Evolutionary conservation across 92 coral and sea anemone genomes (phyloP).

Genomic region (Anthopleura xanthogrammica): DNA sequence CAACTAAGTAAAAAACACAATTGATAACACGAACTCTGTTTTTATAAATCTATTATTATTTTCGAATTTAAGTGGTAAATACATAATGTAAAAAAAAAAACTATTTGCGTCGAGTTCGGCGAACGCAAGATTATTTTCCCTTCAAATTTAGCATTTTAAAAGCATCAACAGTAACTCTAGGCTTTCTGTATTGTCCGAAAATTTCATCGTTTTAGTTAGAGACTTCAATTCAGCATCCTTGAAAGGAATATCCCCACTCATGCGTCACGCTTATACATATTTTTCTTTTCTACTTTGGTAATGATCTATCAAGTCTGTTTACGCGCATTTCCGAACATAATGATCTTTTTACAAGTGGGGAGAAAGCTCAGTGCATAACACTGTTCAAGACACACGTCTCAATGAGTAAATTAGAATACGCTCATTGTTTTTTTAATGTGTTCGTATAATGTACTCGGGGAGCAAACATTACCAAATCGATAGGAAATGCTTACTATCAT

Average conservation of each 20-base stretch:
- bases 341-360: slow-evolving; percentile 10
- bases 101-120: background rate
- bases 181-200: no score
- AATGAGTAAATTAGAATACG: slow-evolving; percentile 29
- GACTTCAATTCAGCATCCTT: background rate
- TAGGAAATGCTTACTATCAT: slow-evolving; percentile 47
- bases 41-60: background rate
- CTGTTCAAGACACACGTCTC: slow-evolving; percentile 17
- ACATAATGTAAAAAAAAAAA: background rate
- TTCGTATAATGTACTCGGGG: slow-evolving; percentile 8
- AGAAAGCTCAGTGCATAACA: slow-evolving; percentile 1
- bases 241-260: background rate
- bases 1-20: slow-evolving; percentile 1
- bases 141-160: background rate
- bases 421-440: slow-evolving; percentile 26
- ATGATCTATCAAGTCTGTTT: slow-evolving; percentile 19
- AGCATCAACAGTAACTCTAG: no score
- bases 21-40: slow-evolving; percentile 2
- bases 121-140: background rate
- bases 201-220: no score
- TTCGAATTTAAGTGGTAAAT: background rate
- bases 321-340: slow-evolving; percentile 29
- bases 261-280: background rate
- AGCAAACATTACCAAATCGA: slow-evolving; percentile 34
- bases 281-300: slow-evolving; percentile 4